Evolutionary conservation across 2,888 invertebrate genomes (phyloP).

Genomic region (Meteorus colon): DNA sequence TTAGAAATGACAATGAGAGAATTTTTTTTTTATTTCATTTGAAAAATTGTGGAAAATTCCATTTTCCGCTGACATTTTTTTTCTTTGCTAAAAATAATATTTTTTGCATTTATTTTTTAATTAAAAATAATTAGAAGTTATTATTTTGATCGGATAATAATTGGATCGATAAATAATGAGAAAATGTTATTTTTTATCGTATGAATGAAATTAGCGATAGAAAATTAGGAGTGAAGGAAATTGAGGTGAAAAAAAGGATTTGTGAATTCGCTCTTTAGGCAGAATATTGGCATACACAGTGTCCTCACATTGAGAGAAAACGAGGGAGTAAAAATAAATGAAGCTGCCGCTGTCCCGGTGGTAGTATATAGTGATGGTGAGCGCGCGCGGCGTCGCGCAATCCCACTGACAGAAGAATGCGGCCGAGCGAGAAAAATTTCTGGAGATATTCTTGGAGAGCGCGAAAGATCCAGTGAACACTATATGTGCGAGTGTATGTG

Average conservation of each 20-base stretch:
- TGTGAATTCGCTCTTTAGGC: neutral
- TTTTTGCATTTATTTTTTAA: no score
- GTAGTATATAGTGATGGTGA: constrained; percentile 19
- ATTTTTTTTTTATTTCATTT: no score
- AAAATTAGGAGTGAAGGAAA: neutral
- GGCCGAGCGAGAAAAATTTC: constrained; percentile 43
- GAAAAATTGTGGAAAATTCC: no score
- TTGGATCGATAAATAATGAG: no score
- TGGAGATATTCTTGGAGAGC: constrained; percentile 35
- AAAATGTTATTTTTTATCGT: no score
- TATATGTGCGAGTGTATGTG: neutral
- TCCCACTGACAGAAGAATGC: constrained; percentile 41
- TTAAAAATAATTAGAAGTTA: no score
- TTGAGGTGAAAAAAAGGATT: neutral
- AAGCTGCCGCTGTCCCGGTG: constrained; percentile 24
- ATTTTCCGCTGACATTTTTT: no score
- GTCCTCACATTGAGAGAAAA: constrained; percentile 10
- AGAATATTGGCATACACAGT: neutral
- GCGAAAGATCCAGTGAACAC: constrained; percentile 27
- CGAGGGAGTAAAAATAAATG: constrained; percentile 36
- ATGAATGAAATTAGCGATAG: no score
- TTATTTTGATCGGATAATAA: no score
- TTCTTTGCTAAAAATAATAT: no score
- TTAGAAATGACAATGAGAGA: no score
- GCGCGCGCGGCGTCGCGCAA: constrained; percentile 29